A percentile compares a stretch with the other conserved stretches of the same genome.
These are phyloP conservation scores for Tragelaphus imberbis DNA, from an alignment of 2,113 vertebrate genomes.

Conservation along the genomic window DNA sequence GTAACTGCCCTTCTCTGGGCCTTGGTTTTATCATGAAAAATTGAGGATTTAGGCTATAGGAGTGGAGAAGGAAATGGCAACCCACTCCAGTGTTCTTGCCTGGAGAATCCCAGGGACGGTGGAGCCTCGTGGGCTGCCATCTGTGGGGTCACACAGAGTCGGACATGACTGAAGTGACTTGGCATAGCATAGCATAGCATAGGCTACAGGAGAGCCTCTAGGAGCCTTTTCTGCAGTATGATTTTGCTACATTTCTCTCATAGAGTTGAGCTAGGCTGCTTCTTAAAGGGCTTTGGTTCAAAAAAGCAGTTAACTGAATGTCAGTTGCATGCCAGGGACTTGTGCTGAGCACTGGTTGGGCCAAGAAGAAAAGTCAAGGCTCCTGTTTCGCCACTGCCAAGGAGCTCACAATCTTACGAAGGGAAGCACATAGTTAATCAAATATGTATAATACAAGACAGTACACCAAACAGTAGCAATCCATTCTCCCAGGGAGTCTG, in stretches of 20 bases:
- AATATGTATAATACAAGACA: not conserved
- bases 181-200: no score
- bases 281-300: not conserved
- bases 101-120: no score
- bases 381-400: not conserved
- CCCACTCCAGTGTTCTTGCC: no score
- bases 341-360: not conserved
- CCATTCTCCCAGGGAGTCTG: not conserved
- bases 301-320: not conserved
- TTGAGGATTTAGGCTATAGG: no score
- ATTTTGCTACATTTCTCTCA: not conserved
- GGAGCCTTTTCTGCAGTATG: not conserved
- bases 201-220: not conserved
- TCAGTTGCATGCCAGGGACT: not conserved
- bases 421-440: not conserved
- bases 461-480: not conserved
- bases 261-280: not conserved
- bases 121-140: no score
- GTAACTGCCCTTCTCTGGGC: no score
- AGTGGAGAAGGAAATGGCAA: no score
- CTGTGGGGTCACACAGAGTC: no score
- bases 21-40: no score
- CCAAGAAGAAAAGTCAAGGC: not conserved
- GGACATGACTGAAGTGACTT: no score
- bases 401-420: not conserved